Conservation (phyloP, 2,888 invertebrate species). For the Agonum fuliginosum region DNA sequence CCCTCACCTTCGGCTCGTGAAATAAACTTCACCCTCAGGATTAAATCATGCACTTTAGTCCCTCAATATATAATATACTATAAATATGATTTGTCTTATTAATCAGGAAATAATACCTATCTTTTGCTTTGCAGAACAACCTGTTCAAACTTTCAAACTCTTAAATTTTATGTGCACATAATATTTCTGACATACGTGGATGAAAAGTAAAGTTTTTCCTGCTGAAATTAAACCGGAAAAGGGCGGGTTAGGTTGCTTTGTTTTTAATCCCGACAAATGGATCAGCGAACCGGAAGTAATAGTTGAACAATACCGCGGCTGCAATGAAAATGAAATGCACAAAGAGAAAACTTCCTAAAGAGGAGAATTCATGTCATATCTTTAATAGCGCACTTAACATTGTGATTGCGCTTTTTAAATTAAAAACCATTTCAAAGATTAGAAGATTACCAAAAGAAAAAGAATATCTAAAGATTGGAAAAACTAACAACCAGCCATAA, state of each 20-base stretch:
- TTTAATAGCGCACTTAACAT: neutral
- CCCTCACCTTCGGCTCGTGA: no score
- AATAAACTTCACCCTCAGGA: no score
- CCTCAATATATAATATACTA: no score
- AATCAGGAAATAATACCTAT: no score
- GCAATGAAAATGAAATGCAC: slow-evolving; percentile 17
- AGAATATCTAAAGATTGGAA: no score
- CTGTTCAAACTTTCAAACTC: no score
- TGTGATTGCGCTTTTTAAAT: neutral
- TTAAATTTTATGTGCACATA: neutral
- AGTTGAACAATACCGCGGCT: neutral
- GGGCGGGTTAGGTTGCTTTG: neutral
- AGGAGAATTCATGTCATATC: neutral
- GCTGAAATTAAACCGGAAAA: slow-evolving; percentile 1
- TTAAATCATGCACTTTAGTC: no score
- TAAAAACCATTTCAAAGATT: neutral
- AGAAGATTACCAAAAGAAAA: neutral
- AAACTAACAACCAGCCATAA: no score
- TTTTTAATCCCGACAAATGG: slow-evolving; percentile 37
- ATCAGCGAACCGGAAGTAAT: slow-evolving; percentile 19
- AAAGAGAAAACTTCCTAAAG: neutral
- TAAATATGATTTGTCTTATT: no score
- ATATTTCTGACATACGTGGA: neutral
- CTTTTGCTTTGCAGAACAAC: no score
- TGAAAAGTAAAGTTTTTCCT: neutral